Percentiles rank a stretch among this genome's conserved stretches.
These are phyloP conservation scores for Onchidella celtica DNA, from an alignment of 2,888 invertebrate genomes.

Conservation along the genomic window DNA sequence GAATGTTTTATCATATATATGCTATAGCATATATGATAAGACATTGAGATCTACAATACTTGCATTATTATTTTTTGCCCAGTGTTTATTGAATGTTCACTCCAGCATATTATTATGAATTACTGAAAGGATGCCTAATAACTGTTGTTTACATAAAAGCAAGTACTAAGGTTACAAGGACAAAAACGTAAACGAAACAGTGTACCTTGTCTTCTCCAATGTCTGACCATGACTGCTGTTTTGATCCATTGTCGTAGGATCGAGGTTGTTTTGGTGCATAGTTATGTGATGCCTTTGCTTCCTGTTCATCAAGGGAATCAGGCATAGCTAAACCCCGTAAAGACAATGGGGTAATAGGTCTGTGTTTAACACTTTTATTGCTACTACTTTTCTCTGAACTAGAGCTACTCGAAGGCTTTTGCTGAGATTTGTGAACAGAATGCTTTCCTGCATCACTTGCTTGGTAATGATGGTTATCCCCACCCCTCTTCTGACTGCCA, in stretches of 20 bases:
- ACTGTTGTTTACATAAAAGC: too few relatives aligned
- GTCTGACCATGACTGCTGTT: background rate
- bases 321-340: conserved; percentile 7
- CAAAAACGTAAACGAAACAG: too few relatives aligned
- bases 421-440: background rate
- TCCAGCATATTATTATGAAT: too few relatives aligned
- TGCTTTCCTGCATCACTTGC: too few relatives aligned
- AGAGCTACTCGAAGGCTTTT: background rate
- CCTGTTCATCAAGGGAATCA: background rate
- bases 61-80: too few relatives aligned
- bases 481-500: background rate
- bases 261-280: background rate
- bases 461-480: background rate
- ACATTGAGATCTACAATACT: too few relatives aligned
- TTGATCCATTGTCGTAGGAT: conserved; percentile 5
- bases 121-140: too few relatives aligned
- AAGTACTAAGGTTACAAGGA: too few relatives aligned
- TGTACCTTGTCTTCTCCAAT: conserved; percentile 17
- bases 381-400: conserved; percentile 8
- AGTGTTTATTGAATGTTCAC: too few relatives aligned
- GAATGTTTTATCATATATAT: too few relatives aligned
- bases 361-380: conserved; percentile 62
- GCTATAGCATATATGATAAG: too few relatives aligned
- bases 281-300: background rate
- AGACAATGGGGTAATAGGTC: conserved; percentile 48